phyloP scores from a whole-genome alignment of 2,888 invertebrate species.

The Disparrhopalites patrizii region DNA sequence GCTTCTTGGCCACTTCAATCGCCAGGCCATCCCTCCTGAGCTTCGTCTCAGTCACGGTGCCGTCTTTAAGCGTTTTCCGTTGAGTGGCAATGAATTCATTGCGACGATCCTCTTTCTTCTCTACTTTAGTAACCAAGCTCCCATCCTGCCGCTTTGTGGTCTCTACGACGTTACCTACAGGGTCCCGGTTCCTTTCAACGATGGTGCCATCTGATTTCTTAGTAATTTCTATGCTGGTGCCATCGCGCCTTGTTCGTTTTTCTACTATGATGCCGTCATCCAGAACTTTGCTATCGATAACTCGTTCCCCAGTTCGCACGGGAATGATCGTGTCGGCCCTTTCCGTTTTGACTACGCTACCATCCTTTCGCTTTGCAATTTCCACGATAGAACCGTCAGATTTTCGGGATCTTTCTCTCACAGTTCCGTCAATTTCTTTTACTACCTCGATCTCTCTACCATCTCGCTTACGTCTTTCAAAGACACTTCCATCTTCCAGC shows the following conservation, averaged over 20 bases:
- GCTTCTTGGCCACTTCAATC: not conserved
- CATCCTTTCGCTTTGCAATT: not conserved
- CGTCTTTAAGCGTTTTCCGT: not conserved
- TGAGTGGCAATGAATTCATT: not conserved
- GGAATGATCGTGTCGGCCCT: not conserved
- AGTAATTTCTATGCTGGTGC: not conserved
- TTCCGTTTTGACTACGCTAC: not conserved
- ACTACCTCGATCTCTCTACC: not conserved
- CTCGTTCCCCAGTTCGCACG: not conserved
- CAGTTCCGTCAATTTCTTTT: not conserved
- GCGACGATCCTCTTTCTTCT: not conserved
- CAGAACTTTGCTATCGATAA: not conserved
- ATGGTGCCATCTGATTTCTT: not conserved
- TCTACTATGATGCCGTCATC: constrained; percentile 2
- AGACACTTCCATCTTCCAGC: not conserved
- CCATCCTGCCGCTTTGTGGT: not conserved
- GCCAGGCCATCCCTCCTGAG: not conserved
- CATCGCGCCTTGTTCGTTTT: not conserved
- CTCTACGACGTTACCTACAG: not conserved
- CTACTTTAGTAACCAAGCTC: not conserved
- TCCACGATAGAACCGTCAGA: not conserved
- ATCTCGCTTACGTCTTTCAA: constrained; percentile 1
- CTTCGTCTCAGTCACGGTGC: not conserved
- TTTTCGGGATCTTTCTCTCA: not conserved
- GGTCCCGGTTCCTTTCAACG: not conserved